A percentile compares a stretch with the other conserved stretches of the same genome.
Conservation (phyloP, 2,888 invertebrate species). For the Asteroscopus sphinx region DNA sequence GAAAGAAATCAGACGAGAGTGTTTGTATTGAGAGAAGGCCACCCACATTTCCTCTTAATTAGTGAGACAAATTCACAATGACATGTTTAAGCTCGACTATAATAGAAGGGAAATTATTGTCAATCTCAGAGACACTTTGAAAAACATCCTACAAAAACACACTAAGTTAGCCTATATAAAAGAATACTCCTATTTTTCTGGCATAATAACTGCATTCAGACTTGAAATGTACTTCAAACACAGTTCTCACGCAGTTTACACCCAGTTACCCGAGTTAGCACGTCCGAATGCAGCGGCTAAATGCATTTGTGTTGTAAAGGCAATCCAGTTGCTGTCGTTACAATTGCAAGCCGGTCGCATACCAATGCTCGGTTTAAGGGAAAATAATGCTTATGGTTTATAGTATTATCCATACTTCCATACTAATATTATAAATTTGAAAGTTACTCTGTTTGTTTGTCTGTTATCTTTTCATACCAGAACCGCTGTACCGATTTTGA, state of each 20-base stretch:
- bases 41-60: too few species aligned
- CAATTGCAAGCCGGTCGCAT: slow-evolving; percentile 16
- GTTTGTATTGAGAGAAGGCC: too few species aligned
- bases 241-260: slow-evolving; percentile 32
- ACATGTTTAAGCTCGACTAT: too few species aligned
- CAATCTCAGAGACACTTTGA: too few species aligned
- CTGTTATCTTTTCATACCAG: too few species aligned
- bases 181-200: slow-evolving; percentile 26
- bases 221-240: slow-evolving; percentile 12
- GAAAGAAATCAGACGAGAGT: too few species aligned
- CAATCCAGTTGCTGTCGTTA: slow-evolving; percentile 29
- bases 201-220: slow-evolving; percentile 6
- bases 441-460: too few species aligned
- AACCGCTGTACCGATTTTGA: too few species aligned
- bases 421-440: too few species aligned
- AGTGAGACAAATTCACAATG: too few species aligned
- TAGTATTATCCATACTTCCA: neutral
- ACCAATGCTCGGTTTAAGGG: slow-evolving; percentile 15
- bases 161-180: slow-evolving; percentile 2
- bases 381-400: neutral
- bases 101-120: too few species aligned
- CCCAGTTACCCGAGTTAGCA: slow-evolving; percentile 37
- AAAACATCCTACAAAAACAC: neutral
- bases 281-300: slow-evolving; percentile 30
- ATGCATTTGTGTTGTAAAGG: slow-evolving; percentile 50